Base-by-base conservation (phyloP, 2,113 vertebrate genomes). In the Brienomyrus longianalis region DNA sequence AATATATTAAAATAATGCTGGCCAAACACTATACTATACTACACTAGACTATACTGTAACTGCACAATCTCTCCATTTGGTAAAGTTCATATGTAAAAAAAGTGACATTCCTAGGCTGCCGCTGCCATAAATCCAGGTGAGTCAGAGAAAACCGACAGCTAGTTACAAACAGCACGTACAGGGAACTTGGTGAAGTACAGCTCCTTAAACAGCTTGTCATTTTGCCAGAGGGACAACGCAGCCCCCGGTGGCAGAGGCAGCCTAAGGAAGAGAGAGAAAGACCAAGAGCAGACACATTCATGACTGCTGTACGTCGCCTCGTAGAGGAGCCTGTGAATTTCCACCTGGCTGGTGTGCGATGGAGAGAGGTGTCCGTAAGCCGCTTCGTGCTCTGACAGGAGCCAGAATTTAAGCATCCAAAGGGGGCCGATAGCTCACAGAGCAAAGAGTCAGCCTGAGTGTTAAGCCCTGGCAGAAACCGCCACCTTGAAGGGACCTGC, bases 131-230 rank as follows among this genome's bases (percentile, higher is more conserved):
- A 19, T 31, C 13, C 50, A 54, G 31, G 39, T 39, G 45, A 48
- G 8, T 43, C 39, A 84, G 80, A 17, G 43, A 21, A 3, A 2
- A 23, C 6, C 5, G 21, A 23, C 43, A 21, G 45, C 62, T 27
- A n/a, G 62, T 70, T 70, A 27, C 43, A 96, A 90, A 27, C 91
- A 86, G 91, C 8, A 93, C 97, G 96, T 96, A 99, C 98, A 5
- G 98, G 96, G 94, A 97, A 99, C 93, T 97, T 99, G 83, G 96
- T 93, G 93, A 99, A 99, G 94, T 99, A 99, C 2, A 98, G 93
- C 88, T 97, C 94, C 92, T 96, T 96, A 92, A 97, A 99, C 35
- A 96, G 93, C 86, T 96, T 95, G 9, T 94, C 90, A 95, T 98
- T 99, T 95, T 98, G 95, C 98, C 98, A 99, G 92, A 99, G 96